Evolutionary conservation across 2,797 vertebrate genomes (phyloP).

Genomic region (Melanotaenia boesemani): DNA sequence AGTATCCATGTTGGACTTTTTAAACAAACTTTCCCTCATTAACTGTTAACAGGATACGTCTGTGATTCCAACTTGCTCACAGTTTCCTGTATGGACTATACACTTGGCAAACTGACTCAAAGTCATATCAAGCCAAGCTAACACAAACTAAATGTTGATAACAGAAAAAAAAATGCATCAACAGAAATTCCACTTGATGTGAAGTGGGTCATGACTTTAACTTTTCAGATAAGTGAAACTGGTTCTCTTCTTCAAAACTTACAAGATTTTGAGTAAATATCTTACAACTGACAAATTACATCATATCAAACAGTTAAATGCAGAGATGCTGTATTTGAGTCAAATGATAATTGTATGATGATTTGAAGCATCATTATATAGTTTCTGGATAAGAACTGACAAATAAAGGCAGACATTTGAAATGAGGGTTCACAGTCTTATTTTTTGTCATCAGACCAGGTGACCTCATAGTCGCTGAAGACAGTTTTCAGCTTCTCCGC

Average conservation of each 20-base stretch:
- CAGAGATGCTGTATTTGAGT: slow-evolving; percentile 35
- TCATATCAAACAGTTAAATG: slow-evolving; percentile 9
- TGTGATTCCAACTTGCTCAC: slow-evolving; percentile 27
- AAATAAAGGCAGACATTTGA: slow-evolving; percentile 24
- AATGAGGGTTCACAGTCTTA: slow-evolving; percentile 47
- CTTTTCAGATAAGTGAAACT: not conserved
- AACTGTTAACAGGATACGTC: slow-evolving; percentile 62
- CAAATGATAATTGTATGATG: slow-evolving; percentile 20
- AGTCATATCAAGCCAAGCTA: not conserved
- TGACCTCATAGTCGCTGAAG: slow-evolving; percentile 88
- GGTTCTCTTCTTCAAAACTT: not conserved
- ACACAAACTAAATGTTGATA: not conserved
- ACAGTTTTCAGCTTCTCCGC: slow-evolving; percentile 86
- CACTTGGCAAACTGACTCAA: slow-evolving; percentile 43
- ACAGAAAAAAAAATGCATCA: not conserved
- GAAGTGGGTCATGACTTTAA: not conserved
- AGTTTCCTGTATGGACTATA: slow-evolving; percentile 71
- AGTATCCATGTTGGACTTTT: slow-evolving; percentile 11
- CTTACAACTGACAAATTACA: slow-evolving; percentile 3
- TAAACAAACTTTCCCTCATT: slow-evolving; percentile 49
- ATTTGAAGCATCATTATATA: not conserved
- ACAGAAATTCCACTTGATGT: not conserved
- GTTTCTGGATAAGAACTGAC: not conserved
- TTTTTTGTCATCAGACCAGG: slow-evolving; percentile 89
- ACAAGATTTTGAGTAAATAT: not conserved